A percentile compares a stretch with the other conserved stretches of the same genome.
Evolutionary conservation across 2,888 invertebrate species (phyloP).

Genomic region (Atethmia centrago): DNA sequence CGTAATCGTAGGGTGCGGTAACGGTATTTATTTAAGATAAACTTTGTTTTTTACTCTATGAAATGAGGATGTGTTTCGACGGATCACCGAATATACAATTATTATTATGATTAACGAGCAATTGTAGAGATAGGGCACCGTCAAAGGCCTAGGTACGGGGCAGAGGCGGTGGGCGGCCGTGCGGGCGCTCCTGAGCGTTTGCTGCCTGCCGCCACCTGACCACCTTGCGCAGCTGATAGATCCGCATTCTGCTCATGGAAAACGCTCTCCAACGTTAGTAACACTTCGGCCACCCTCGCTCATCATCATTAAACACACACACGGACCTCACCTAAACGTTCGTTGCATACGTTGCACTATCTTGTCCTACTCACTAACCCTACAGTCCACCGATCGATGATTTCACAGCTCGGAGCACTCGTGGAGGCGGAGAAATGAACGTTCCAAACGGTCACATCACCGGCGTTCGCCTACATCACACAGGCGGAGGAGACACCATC

Average conservation of each 20-base stretch:
- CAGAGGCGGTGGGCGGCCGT: constrained; percentile 80
- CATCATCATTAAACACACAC: constrained; percentile 71
- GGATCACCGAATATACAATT: not conserved
- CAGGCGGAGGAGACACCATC: constrained; percentile 92
- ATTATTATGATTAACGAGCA: constrained; percentile 13
- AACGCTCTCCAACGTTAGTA: constrained; percentile 86
- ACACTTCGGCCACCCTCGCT: constrained; percentile 60
- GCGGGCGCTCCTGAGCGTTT: constrained; percentile 82
- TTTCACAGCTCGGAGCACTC: constrained; percentile 94
- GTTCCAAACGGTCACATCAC: constrained; percentile 96
- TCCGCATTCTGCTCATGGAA: constrained; percentile 78
- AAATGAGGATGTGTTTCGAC: constrained; percentile 19
- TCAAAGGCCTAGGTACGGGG: constrained; percentile 77
- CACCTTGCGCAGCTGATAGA: constrained; percentile 81
- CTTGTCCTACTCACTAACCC: constrained; percentile 86
- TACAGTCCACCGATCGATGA: constrained; percentile 90
- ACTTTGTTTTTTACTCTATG: constrained; percentile 29
- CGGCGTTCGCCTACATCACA: constrained; percentile 95
- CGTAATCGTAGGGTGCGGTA: constrained; percentile 59
- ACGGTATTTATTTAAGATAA: constrained; percentile 45
- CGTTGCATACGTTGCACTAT: constrained; percentile 69
- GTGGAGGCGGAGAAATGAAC: constrained; percentile 95
- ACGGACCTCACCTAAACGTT: constrained; percentile 82
- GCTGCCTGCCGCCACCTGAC: constrained; percentile 85
- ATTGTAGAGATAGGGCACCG: constrained; percentile 64